These are phyloP conservation scores for Philereme transversata DNA, from an alignment of 2,888 invertebrate genomes.

Conservation along the genomic window DNA sequence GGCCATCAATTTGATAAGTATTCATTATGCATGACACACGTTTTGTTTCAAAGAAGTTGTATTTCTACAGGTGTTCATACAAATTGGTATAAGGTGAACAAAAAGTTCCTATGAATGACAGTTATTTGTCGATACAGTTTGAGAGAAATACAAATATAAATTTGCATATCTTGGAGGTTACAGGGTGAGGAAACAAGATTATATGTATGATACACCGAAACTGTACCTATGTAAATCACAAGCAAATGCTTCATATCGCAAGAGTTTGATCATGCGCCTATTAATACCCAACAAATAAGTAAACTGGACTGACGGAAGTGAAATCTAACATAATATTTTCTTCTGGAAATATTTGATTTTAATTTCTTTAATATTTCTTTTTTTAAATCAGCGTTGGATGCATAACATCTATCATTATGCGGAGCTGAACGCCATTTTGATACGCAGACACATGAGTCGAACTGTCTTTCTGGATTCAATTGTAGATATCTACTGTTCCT, in stretches of 20 bases:
- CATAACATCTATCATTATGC: too few relatives aligned
- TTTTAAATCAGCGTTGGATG: too few relatives aligned
- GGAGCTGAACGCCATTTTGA: too few relatives aligned
- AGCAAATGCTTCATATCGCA: constrained; percentile 38
- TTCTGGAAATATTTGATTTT: constrained; percentile 37
- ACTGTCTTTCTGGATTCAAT: too few relatives aligned
- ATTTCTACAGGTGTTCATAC: constrained; percentile 41
- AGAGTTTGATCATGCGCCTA: constrained; percentile 30
- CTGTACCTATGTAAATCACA: constrained; percentile 35
- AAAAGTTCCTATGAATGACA: constrained; percentile 49
- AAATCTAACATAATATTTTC: constrained; percentile 39
- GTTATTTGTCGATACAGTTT: constrained; percentile 42
- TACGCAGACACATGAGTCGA: too few relatives aligned
- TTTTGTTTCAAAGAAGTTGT: constrained; percentile 38
- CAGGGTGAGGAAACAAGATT: constrained; percentile 30
- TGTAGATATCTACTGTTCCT: too few relatives aligned
- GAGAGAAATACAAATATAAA: constrained; percentile 45
- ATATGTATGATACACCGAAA: constrained; percentile 29
- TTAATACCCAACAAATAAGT: constrained; percentile 33
- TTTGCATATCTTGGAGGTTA: constrained; percentile 41
- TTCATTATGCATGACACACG: constrained; percentile 26
- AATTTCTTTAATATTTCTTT: constrained; percentile 27
- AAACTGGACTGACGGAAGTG: constrained; percentile 37
- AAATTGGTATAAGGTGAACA: constrained; percentile 35
- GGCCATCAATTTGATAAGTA: neutral